These are phyloP conservation scores for Tonatia bakeri DNA, from an alignment of 2,113 vertebrate genomes.

Conservation along the genomic window DNA sequence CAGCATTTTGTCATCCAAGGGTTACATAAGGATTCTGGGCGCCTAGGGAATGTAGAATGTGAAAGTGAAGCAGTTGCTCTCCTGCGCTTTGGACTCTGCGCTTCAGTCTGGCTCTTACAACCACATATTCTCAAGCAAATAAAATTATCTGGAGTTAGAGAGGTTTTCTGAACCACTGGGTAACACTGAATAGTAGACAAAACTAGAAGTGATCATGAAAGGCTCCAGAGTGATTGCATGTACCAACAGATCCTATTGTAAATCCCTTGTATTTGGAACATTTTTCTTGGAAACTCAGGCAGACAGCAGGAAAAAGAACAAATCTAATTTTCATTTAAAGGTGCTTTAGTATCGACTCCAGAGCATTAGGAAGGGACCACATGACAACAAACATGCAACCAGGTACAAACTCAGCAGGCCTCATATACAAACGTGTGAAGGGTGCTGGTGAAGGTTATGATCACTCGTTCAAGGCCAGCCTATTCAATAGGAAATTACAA, in stretches of 20 bases:
- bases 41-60: not conserved
- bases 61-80: not conserved
- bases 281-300: not conserved
- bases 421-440: rapidly evolving
- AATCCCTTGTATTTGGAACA: not conserved
- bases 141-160: not conserved
- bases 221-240: not conserved
- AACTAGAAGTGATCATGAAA: not conserved
- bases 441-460: not conserved
- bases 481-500: not conserved
- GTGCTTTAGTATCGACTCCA: not conserved
- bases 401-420: not conserved
- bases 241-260: not conserved
- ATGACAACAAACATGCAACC: not conserved
- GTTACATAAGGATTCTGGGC: not conserved
- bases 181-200: not conserved
- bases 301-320: not conserved
- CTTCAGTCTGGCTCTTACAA: not conserved
- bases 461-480: not conserved
- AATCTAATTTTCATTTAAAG: not conserved
- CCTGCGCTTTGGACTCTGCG: not conserved
- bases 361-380: not conserved
- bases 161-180: not conserved
- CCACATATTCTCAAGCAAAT: not conserved
- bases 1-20: not conserved